Percentiles rank a stretch among this genome's conserved stretches.
These are phyloP conservation scores for Tupaia chinensis DNA, from an alignment of 2,113 vertebrate species.

Conservation along the genomic window DNA sequence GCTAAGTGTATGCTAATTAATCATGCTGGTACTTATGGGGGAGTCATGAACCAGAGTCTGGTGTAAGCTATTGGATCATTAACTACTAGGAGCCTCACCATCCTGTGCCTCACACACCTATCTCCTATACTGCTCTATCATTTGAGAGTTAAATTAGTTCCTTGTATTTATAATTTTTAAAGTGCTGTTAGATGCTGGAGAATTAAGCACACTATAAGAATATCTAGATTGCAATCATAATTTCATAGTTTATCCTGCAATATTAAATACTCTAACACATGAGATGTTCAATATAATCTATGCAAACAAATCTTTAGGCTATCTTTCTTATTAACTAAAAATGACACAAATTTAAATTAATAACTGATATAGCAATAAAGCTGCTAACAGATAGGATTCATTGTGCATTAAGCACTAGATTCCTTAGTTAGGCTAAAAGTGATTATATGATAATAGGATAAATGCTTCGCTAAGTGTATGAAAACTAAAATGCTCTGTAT, in stretches of 20 bases:
- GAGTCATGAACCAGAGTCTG: not conserved
- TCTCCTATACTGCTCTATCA: slow-evolving; percentile 2
- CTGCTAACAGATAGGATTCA: slow-evolving; percentile 85
- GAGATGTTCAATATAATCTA: slow-evolving; percentile 77
- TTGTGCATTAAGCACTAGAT: slow-evolving; percentile 84
- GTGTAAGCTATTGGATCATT: not conserved
- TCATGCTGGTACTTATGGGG: not conserved
- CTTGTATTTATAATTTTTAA: slow-evolving; percentile 67
- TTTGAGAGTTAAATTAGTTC: slow-evolving; percentile 39
- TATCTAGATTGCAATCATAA: slow-evolving; percentile 61
- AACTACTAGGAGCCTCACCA: not conserved
- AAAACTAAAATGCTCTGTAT: slow-evolving; percentile 85
- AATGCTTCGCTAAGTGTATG: slow-evolving; percentile 86
- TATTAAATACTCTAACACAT: slow-evolving; percentile 66
- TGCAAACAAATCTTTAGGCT: slow-evolving; percentile 84
- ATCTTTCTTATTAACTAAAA: slow-evolving; percentile 82
- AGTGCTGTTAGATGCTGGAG: slow-evolving; percentile 28
- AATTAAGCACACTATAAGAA: slow-evolving; percentile 63
- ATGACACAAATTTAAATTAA: slow-evolving; percentile 86
- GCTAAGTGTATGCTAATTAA: slow-evolving; percentile 30
- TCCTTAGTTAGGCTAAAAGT: slow-evolving; percentile 84
- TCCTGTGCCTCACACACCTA: slow-evolving; percentile 2
- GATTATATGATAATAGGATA: slow-evolving; percentile 87
- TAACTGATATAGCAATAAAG: slow-evolving; percentile 86
- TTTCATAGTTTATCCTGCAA: slow-evolving; percentile 53